Evolutionary conservation across 2,797 vertebrate species (phyloP).

Genomic region (Sparidentex hasta): DNA sequence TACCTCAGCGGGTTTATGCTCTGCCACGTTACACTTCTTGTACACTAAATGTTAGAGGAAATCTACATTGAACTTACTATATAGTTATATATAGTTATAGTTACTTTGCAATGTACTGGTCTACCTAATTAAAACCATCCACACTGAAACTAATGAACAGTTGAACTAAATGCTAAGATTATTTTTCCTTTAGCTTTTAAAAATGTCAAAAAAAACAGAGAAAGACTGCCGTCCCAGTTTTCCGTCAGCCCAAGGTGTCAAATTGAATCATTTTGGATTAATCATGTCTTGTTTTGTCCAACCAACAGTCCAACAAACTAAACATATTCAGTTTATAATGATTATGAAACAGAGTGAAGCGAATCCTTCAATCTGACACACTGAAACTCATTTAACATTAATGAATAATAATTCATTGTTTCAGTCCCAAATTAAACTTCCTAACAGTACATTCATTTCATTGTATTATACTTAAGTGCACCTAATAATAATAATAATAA

Average conservation of each 20-base stretch:
- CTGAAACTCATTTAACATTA: background rate
- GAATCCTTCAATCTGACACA: background rate
- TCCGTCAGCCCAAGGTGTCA: background rate
- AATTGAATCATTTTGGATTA: background rate
- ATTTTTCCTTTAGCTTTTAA: conserved; percentile 12
- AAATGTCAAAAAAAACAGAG: conserved; percentile 1
- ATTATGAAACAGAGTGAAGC: background rate
- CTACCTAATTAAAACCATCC: background rate
- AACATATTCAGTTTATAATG: background rate
- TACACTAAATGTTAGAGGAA: background rate
- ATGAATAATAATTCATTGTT: background rate
- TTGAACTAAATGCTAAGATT: background rate
- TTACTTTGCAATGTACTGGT: background rate
- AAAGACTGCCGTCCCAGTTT: background rate
- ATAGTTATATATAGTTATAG: too few species aligned
- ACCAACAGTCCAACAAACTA: background rate
- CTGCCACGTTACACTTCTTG: background rate
- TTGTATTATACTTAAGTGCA: background rate
- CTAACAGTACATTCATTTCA: background rate
- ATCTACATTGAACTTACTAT: too few species aligned
- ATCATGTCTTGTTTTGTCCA: background rate
- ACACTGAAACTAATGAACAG: background rate
- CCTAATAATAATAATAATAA: background rate
- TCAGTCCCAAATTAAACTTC: background rate
- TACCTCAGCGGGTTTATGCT: background rate